Base-by-base conservation (phyloP, 2,888 invertebrate genomes). In the Osmoderma eremita region DNA sequence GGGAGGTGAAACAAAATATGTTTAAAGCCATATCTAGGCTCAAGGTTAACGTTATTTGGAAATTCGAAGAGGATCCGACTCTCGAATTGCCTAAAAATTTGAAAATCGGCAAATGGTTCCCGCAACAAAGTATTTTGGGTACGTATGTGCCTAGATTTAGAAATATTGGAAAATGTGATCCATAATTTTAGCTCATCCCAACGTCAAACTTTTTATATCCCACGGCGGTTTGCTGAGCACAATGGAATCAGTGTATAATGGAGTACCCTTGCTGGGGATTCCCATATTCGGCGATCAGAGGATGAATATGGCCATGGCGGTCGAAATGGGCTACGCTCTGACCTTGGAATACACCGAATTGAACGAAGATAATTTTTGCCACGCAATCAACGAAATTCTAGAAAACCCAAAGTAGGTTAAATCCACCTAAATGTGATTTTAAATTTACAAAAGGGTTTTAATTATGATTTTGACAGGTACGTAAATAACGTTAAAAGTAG, bases 41-140 rank as follows among this genome's bases (percentile, higher is more conserved):
- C 51, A 77, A 78, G 22, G 77, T 80, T 65, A 74, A 74, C 18
- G 78, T 82, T 5, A 63, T 83, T 22, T 81, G 80, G 80, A 82
- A 80, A 74, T 81, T 75, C 75, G 79, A 79, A 70, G 45, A 61
- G n/a, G 56, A 68, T 12, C 18, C 77, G 30, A 73, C 82, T 30
- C 74, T 78, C 1, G 76, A 76, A 20, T 74, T 80, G 72, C 81
- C 82, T 1, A 69, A 74, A 15, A 84, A 84, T 71, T 78, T 87
- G 0, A 79, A 79, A 71, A 72, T 82, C 5, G 68, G 69, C 15
- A 80, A 81, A 67, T 84, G 84, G 84, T 72, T 83, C 22, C 83
- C 84, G 0, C 84, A 84, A 18, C 58, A 61, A 45, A 61, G 58
- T 61, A 30, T 61, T 15, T 61, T 61, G 24, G 58, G 58, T 58